A percentile compares a stretch with the other conserved stretches of the same genome.
These are phyloP conservation scores for Dryadula phaetusa DNA, from an alignment of 2,888 invertebrate species.

Conservation along the genomic window DNA sequence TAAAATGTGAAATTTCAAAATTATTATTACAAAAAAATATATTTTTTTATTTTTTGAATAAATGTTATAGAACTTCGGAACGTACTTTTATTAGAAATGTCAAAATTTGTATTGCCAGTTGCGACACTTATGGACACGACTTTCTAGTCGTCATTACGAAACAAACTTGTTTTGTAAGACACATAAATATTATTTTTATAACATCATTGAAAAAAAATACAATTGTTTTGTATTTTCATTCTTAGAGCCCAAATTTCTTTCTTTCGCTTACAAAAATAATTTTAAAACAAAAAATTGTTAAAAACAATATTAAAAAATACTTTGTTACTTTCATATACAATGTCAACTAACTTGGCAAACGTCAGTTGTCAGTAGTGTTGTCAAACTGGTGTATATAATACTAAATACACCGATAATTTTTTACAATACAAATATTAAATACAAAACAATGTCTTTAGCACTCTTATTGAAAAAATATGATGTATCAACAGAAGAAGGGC, in stretches of 20 bases:
- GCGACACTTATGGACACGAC: constrained; percentile 29
- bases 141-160: constrained; percentile 17
- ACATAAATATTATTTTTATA: not conserved
- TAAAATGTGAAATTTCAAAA: no score
- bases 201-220: no score
- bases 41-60: not conserved
- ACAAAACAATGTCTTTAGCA: constrained; percentile 53
- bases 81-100: constrained; percentile 40
- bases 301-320: no score
- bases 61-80: constrained; percentile 40
- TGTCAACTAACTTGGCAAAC: not conserved
- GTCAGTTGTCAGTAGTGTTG: constrained; percentile 5
- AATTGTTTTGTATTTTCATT: no score
- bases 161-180: constrained; percentile 10
- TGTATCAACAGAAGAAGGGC: constrained; percentile 82
- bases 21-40: not conserved
- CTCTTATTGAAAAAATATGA: constrained; percentile 77
- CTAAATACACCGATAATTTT: not conserved
- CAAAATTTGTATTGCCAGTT: constrained; percentile 38
- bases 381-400: not conserved
- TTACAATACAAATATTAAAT: not conserved
- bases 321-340: no score
- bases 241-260: no score
- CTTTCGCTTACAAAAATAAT: no score
- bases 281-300: no score